Conservation (phyloP, 2,888 invertebrate genomes). For the Luffia ferchaultella region DNA sequence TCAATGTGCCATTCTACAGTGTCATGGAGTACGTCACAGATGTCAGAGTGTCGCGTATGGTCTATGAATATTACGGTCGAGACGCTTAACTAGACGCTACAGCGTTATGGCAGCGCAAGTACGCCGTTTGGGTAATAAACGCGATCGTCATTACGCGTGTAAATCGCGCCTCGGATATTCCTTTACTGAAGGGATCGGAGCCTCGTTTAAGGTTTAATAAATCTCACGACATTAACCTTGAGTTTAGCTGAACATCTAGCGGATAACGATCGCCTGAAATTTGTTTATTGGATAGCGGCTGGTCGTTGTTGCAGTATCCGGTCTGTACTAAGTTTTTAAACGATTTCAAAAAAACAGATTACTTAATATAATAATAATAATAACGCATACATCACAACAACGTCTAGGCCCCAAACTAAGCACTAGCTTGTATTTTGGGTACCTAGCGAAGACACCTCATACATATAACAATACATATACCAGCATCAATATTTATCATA, state of each 20-base stretch:
- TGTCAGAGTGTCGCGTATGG: background rate
- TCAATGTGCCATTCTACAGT: too few relatives aligned
- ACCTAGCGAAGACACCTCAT: too few relatives aligned
- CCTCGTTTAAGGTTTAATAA: background rate
- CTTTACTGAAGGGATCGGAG: background rate
- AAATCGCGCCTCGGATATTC: background rate
- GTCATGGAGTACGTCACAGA: background rate
- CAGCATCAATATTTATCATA: too few relatives aligned
- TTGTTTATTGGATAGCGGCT: background rate
- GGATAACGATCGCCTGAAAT: background rate
- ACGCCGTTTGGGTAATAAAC: background rate
- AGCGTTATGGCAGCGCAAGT: background rate
- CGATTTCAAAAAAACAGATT: too few relatives aligned
- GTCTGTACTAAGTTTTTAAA: too few relatives aligned
- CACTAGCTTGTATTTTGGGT: too few relatives aligned
- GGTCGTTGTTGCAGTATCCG: background rate
- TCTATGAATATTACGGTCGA: background rate
- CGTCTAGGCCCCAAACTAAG: too few relatives aligned
- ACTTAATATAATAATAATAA: too few relatives aligned
- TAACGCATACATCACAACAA: too few relatives aligned
- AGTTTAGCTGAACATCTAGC: background rate
- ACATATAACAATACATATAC: too few relatives aligned
- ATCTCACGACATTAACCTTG: background rate
- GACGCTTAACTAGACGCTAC: background rate
- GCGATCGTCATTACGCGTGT: background rate